Evolutionary conservation across 2,888 invertebrate genomes (phyloP).

Genomic region (Dicranocentrus wangi): DNA sequence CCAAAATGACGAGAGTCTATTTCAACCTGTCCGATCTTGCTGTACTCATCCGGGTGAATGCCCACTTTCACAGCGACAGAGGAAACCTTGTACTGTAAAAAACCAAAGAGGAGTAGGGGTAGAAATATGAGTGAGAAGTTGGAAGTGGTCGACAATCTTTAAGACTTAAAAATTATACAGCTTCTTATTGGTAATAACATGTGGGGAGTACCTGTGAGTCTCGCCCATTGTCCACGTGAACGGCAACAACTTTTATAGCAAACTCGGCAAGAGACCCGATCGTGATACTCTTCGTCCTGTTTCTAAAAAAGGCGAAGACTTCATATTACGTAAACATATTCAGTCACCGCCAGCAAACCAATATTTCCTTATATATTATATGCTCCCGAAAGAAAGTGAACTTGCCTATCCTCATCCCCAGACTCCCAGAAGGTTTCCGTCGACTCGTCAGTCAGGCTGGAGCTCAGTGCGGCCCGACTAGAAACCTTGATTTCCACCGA

Average conservation of each 20-base stretch:
- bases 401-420: slow-evolving; percentile 88
- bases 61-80: slow-evolving; percentile 90
- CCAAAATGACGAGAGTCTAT: slow-evolving; percentile 89
- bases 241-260: slow-evolving; percentile 84
- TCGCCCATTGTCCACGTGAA: slow-evolving; percentile 95
- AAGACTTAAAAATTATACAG: neutral
- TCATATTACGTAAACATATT: slow-evolving; percentile 18
- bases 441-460: slow-evolving; percentile 92
- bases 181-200: neutral
- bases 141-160: neutral
- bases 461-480: slow-evolving; percentile 94
- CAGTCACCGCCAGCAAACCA: no score
- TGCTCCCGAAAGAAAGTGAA: no score
- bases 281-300: slow-evolving; percentile 90
- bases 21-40: slow-evolving; percentile 87
- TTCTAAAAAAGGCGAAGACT: slow-evolving; percentile 76
- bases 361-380: no score
- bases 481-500: slow-evolving; percentile 89
- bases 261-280: slow-evolving; percentile 80
- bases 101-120: no score
- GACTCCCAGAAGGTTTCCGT: slow-evolving; percentile 99
- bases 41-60: slow-evolving; percentile 85
- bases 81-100: slow-evolving; percentile 88
- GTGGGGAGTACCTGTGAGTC: slow-evolving; percentile 77
- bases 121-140: no score